Percentiles rank a stretch among this genome's conserved stretches.
phyloP scores from a whole-genome alignment of 2,888 invertebrate species.

The Dendrolimus houi region DNA sequence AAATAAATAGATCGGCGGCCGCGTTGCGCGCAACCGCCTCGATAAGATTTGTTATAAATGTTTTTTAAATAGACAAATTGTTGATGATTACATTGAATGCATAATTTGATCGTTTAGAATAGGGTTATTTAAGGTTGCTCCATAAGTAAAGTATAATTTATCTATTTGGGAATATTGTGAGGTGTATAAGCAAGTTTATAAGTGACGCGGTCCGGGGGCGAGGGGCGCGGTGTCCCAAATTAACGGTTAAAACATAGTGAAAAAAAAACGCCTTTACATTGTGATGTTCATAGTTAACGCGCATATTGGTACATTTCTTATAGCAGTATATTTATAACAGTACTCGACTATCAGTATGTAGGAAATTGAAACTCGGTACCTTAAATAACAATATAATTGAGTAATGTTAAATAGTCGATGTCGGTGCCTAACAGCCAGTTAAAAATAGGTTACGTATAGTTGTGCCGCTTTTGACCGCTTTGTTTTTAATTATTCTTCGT shows the following conservation, averaged over 20 bases:
- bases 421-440: slow-evolving; percentile 54
- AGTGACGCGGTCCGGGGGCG: slow-evolving; percentile 57
- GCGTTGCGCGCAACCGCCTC: slow-evolving; percentile 21
- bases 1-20: slow-evolving; percentile 34
- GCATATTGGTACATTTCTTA: slow-evolving; percentile 62
- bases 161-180: slow-evolving; percentile 64
- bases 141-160: slow-evolving; percentile 74
- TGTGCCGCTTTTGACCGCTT: slow-evolving; percentile 35
- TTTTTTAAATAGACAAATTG: slow-evolving; percentile 65
- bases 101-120: slow-evolving; percentile 74
- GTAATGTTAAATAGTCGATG: slow-evolving; percentile 46
- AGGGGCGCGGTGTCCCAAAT: slow-evolving; percentile 63
- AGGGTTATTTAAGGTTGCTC: slow-evolving; percentile 76
- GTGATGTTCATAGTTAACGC: slow-evolving; percentile 68
- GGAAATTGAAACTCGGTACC: slow-evolving; percentile 50
- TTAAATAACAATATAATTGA: slow-evolving; percentile 33
- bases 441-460: slow-evolving; percentile 52
- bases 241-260: slow-evolving; percentile 56
- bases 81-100: slow-evolving; percentile 60
- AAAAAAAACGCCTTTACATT: slow-evolving; percentile 58
- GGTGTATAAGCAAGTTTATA: slow-evolving; percentile 59
- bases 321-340: slow-evolving; percentile 55
- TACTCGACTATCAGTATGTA: slow-evolving; percentile 59
- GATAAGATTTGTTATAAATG: slow-evolving; percentile 62
- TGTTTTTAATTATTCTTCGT: slow-evolving; percentile 42